Conservation (phyloP, 2,113 vertebrate species). For the Tragelaphus buxtoni region DNA sequence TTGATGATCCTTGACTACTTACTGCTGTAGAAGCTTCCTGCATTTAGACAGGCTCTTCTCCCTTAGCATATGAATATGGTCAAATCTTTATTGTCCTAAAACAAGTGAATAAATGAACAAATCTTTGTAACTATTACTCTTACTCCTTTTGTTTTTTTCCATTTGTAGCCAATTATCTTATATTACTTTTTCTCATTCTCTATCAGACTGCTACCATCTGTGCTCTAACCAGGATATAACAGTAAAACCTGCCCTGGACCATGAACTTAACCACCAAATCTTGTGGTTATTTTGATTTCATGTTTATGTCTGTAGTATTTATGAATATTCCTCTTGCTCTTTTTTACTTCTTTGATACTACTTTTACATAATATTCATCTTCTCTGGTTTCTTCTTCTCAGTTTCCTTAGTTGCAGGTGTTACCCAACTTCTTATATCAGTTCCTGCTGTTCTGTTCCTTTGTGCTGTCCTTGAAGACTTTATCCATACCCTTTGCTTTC, state of each 20-base stretch:
- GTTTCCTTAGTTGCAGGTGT: not conserved
- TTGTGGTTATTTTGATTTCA: not conserved
- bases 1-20: not conserved
- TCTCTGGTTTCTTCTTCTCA: not conserved
- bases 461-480: not conserved
- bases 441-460: not conserved
- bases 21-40: not conserved
- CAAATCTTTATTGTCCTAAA: not conserved
- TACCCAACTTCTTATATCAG: not conserved
- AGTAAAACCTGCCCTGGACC: not conserved
- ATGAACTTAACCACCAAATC: not conserved
- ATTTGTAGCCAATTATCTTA: not conserved
- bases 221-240: not conserved
- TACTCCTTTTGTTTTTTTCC: not conserved
- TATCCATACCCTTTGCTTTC: not conserved
- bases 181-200: conserved; percentile 30
- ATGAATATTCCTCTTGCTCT: not conserved
- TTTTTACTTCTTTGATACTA: not conserved
- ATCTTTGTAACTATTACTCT: not conserved
- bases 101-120: not conserved
- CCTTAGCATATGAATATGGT: not conserved
- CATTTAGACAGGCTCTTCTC: not conserved
- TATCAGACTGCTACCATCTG: not conserved
- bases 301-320: not conserved
- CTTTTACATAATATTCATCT: not conserved